Evolutionary conservation across 2,888 invertebrate genomes (phyloP).

Genomic region (Gastrophysa polygoni): DNA sequence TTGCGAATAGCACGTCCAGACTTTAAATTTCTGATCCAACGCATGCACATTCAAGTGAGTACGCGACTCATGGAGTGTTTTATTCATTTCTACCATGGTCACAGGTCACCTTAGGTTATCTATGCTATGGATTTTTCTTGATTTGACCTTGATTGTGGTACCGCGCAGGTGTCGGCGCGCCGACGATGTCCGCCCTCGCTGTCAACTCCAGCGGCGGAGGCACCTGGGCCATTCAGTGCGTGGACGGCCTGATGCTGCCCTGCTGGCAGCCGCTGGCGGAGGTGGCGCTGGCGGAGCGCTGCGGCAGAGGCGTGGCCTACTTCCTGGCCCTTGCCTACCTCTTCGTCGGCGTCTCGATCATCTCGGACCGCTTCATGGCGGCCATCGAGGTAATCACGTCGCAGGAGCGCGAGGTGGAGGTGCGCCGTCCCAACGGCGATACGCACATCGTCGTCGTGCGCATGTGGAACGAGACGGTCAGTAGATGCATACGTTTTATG

Average conservation of each 20-base stretch:
- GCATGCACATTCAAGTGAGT: too few species aligned
- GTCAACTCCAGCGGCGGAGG: slow-evolving; percentile 10
- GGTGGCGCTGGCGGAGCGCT: slow-evolving; percentile 75
- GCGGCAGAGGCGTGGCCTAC: slow-evolving; percentile 88
- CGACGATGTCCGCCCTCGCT: not conserved
- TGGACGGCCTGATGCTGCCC: slow-evolving; percentile 85
- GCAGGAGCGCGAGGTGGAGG: slow-evolving; percentile 91
- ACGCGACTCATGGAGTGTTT: too few species aligned
- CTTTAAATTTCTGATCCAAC: too few species aligned
- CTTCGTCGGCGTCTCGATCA: slow-evolving; percentile 98
- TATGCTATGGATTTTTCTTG: too few species aligned
- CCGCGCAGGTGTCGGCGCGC: too few species aligned
- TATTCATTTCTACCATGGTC: too few species aligned
- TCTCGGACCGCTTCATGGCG: slow-evolving; percentile 99
- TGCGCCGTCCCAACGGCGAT: slow-evolving; percentile 87
- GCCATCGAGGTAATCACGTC: slow-evolving; percentile 97
- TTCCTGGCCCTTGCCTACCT: slow-evolving; percentile 89
- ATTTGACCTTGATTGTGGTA: too few species aligned
- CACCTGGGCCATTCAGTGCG: slow-evolving; percentile 62
- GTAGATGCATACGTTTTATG: too few species aligned
- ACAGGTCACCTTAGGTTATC: too few species aligned
- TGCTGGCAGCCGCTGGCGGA: slow-evolving; percentile 86
- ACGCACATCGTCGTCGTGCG: slow-evolving; percentile 88
- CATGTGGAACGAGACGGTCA: slow-evolving; percentile 97
- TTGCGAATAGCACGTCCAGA: too few species aligned